phyloP scores from a whole-genome alignment of 2,113 vertebrate genomes.

The Coptodon rendalli region DNA sequence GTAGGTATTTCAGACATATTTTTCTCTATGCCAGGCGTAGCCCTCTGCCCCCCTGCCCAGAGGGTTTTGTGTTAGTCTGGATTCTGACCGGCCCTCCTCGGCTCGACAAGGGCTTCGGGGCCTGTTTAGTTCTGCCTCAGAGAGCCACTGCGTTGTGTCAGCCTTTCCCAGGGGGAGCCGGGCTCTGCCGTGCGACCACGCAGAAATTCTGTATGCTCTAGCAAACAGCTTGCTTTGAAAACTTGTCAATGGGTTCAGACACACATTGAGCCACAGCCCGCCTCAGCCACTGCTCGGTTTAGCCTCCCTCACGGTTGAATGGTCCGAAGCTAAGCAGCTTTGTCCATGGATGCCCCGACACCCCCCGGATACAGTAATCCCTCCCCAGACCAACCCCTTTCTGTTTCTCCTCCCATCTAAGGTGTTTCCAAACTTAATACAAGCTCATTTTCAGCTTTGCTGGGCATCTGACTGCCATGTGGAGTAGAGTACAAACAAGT shows the following conservation, averaged over 20 bases:
- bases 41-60: not conserved
- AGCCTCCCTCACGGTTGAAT: constrained; percentile 51
- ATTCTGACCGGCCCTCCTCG: constrained; percentile 4
- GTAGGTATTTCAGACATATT: constrained; percentile 53
- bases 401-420: constrained; percentile 27
- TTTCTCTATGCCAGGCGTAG: constrained; percentile 14
- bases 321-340: constrained; percentile 65
- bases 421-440: constrained; percentile 50
- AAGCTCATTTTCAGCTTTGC: constrained; percentile 34
- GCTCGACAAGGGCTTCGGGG: constrained; percentile 26
- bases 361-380: constrained; percentile 62
- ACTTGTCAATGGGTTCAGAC: constrained; percentile 63
- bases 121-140: constrained; percentile 60
- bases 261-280: constrained; percentile 49
- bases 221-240: constrained; percentile 66
- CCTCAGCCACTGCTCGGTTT: constrained; percentile 47
- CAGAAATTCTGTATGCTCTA: constrained; percentile 73
- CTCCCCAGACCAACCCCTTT: constrained; percentile 15
- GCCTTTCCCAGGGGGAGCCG: constrained; percentile 66
- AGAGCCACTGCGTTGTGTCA: constrained; percentile 53
- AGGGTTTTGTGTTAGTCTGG: constrained; percentile 27
- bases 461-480: constrained; percentile 1
- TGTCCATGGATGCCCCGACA: constrained; percentile 47
- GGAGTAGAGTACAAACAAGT: constrained; percentile 14
- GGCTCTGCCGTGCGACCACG: constrained; percentile 63